Evolutionary conservation across 1,140 invertebrate genomes (phyloP).

Genomic region (Pectinophora gossypiella): DNA sequence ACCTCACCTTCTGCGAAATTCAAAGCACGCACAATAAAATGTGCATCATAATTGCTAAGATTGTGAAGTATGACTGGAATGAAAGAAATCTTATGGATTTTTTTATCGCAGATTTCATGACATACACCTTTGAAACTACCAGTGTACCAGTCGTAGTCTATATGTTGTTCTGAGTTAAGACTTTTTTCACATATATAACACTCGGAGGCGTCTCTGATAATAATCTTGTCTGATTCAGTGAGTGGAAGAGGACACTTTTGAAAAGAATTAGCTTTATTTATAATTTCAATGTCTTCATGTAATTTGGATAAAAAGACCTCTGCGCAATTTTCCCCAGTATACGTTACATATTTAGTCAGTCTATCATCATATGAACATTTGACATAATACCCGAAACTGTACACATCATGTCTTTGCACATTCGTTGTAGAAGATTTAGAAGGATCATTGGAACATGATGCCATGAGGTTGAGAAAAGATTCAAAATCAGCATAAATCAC

Average conservation of each 20-base stretch:
- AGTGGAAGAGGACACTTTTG: constrained; percentile 30
- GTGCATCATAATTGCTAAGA: constrained; percentile 18
- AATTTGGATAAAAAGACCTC: constrained; percentile 36
- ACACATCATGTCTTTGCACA: constrained; percentile 41
- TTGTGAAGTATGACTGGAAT: constrained; percentile 18
- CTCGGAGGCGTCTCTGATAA: background rate
- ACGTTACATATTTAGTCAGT: constrained; percentile 32
- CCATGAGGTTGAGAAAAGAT: constrained; percentile 31
- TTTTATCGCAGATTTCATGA: constrained; percentile 15
- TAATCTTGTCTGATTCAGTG: constrained; percentile 15
- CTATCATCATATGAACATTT: constrained; percentile 49
- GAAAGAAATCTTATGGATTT: constrained; percentile 12
- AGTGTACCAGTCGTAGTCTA: constrained; percentile 16
- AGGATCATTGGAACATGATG: constrained; percentile 21
- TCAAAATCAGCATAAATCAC: constrained; percentile 47
- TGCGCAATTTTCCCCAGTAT: constrained; percentile 34
- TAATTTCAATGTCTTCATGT: constrained; percentile 20
- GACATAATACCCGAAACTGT: constrained; percentile 49
- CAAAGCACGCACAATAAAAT: constrained; percentile 24
- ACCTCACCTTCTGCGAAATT: constrained; percentile 19
- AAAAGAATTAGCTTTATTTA: constrained; percentile 31
- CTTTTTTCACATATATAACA: constrained; percentile 22
- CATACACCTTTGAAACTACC: constrained; percentile 17
- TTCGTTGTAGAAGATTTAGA: constrained; percentile 22
- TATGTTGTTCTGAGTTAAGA: constrained; percentile 13